These are phyloP conservation scores for Notarius lentiginosus DNA, from an alignment of 2,113 vertebrate species.

Conservation along the genomic window DNA sequence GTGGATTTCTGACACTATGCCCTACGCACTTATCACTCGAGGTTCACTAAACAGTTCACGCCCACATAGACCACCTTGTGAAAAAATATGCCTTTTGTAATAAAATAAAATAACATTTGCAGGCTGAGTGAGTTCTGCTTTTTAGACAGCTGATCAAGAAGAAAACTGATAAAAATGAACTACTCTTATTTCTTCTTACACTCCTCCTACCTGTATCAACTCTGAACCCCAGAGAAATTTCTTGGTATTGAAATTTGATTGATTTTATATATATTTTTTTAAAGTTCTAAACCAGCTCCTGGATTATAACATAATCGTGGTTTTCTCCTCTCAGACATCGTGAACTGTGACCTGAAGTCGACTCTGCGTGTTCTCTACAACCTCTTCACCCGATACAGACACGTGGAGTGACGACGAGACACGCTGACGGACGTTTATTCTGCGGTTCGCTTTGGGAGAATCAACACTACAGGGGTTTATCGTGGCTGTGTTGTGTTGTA, in stretches of 20 bases:
- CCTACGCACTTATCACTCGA: too few relatives aligned
- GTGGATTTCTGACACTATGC: too few relatives aligned
- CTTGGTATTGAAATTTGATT: neutral
- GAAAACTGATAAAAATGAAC: neutral
- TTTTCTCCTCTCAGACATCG: slow-evolving; percentile 81
- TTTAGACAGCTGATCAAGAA: neutral
- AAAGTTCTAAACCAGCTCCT: neutral
- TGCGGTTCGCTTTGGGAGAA: neutral
- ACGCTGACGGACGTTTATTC: neutral
- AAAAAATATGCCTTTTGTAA: neutral
- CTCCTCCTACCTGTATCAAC: neutral
- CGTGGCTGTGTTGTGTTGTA: neutral
- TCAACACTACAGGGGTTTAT: neutral
- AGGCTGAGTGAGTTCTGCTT: neutral
- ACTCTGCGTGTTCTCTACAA: slow-evolving; percentile 96
- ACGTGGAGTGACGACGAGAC: slow-evolving; percentile 75
- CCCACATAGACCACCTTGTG: neutral
- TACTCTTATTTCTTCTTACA: neutral
- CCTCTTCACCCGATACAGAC: slow-evolving; percentile 95
- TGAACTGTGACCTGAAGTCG: slow-evolving; percentile 97
- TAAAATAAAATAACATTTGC: neutral
- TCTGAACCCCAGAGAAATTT: neutral
- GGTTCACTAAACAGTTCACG: too few relatives aligned
- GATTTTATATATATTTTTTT: neutral
- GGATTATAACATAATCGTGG: neutral